phyloP scores from a whole-genome alignment of 1,140 invertebrate species.

The Eriocheir sinensis region DNA sequence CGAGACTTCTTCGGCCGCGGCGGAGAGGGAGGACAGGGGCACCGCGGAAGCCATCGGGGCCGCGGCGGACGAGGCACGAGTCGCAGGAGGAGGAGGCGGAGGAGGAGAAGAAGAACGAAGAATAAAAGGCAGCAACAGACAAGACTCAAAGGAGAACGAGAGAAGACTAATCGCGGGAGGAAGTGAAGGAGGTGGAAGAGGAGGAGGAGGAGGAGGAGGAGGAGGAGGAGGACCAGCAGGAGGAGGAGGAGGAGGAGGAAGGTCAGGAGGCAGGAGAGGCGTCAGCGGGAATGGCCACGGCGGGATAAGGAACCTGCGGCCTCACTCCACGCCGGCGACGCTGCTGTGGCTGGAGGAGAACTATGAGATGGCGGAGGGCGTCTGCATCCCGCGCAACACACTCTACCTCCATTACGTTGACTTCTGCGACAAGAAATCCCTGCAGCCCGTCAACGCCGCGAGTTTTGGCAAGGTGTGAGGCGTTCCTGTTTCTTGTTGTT shows the following conservation, averaged over 20 bases:
- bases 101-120: background rate
- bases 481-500: background rate
- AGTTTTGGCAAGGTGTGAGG: conserved; percentile 85
- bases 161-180: background rate
- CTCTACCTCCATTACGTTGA: conserved; percentile 85
- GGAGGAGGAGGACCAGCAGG: background rate
- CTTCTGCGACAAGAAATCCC: conserved; percentile 83
- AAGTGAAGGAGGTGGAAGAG: conserved; percentile 17
- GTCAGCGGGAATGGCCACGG: background rate
- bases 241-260: background rate
- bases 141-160: background rate
- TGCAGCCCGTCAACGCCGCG: conserved; percentile 85
- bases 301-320: conserved; percentile 79
- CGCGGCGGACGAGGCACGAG: background rate
- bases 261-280: conserved; percentile 29
- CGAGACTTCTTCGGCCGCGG: background rate
- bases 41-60: background rate
- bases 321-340: conserved; percentile 85
- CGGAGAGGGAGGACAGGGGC: background rate
- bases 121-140: background rate
- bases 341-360: conserved; percentile 85
- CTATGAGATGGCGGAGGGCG: conserved; percentile 85
- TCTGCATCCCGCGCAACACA: conserved; percentile 85
- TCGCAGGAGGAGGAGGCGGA: background rate
- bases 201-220: conserved; percentile 41